Base-by-base conservation (phyloP, 2,113 vertebrate species). In the Clarias magur region DNA sequence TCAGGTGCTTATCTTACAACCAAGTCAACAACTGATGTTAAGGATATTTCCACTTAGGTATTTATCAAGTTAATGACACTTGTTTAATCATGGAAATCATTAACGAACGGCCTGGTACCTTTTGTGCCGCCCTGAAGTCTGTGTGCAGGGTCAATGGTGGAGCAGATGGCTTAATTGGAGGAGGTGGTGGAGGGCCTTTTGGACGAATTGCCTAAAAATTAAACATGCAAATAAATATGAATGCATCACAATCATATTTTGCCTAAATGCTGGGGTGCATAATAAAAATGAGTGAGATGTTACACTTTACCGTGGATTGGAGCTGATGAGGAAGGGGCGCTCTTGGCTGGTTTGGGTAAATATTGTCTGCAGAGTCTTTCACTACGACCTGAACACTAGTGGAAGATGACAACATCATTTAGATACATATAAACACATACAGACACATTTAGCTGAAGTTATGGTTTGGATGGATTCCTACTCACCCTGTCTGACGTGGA, bases 121-220 rank as follows among this genome's bases (percentile, higher is more conserved):
- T 91, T 2, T 93, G 92, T 23, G 91, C 94, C 80, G 82, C 88
- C 0, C 10, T 79, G 90, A 92, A 94, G 88, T 88, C 92, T 27
- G 84, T 83, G 16, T 89, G 17, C 1, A 3, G 75, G 70, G 0
- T 91, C 91, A 85, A 92, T 91, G 86, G 15, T 27, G 48, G 75
- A n/a, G 57, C 70, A 30, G 80, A 88, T 83, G 87, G 91, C 34
- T 89, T 91, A 0, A 87, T 89, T 30, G 92, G 78, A 38, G 93
- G 95, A 3, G 94, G 93, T 75, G 94, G 93, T 1, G 94, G 93
- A 23, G 83, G 87, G 42, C 72, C 83, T 48, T 11, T 67, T 3
- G 91, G 91, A 25, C 34, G 90, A 72, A 88, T 93, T 65, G 0
- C 25, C 91, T 92, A 68, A 78, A 79, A 67, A 83, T 15, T 3